Evolutionary conservation across 1,140 invertebrate genomes (phyloP), one percentile per base, ranked within the genome.

Genomic region (Scylla paramamosain): DNA sequence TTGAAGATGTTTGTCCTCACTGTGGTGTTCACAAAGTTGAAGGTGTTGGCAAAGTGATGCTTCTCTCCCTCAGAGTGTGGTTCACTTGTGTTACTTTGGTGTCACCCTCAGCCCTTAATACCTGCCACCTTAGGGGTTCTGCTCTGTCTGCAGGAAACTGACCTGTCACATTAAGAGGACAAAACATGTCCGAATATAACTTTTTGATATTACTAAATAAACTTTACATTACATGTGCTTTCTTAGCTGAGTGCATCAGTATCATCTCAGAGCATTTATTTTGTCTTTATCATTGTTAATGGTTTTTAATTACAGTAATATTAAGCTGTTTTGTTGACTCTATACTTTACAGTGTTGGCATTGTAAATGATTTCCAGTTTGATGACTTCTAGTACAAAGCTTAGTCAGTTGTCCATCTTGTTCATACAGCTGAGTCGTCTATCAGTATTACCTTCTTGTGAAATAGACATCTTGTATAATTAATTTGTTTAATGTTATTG

Each of bases 121-220:
- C 67, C 67, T 77, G 67, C 67, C 67, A n/a, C 67, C 67, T 77
- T 77, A 77, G 67, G 67, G 67, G 67, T 77, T 77, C 67, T 77
- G 67, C 20, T 59, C 52, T 59, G 10, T 20, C 20, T 12, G n/a
- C 16, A 7, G n/a, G 6, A 77, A 20, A 20, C 52, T 77, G 67
- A 25, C 20, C 67, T 77, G 25, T n/a, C 20, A 77, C 25, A 59
- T 77, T 77, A 77, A 77, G 67, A 77, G 4, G 25, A 77, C n/a
- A 59, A 14, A 59, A 59, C 52, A 59, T 59, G 52, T 59, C 52
- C 16, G 10, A 20, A 59, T 59, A 20, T 59, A 2, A 59, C 67
- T n/a, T 7, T n/a, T n/a, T 77, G 12, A n/a, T 20, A n/a, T 77
- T 77, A 7, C n/a, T 77, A 20, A 77, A 8, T 8, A 2, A 77